These are phyloP conservation scores for Catalaphyllia jardinei DNA, from an alignment of 64 coral and sea anemone species.

Conservation along the genomic window DNA sequence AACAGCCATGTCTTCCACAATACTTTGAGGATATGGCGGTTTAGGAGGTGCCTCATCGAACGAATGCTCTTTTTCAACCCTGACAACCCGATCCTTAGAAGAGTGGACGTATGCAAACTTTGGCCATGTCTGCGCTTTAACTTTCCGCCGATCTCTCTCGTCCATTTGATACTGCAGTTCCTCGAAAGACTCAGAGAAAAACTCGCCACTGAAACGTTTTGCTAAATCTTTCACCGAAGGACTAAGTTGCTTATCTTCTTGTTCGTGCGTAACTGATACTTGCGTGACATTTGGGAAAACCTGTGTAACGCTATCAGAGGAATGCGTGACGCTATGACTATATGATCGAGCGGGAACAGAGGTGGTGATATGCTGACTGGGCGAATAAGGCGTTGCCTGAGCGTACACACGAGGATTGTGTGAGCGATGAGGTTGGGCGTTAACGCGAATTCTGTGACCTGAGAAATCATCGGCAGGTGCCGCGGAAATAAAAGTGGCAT, in stretches of 20 bases:
- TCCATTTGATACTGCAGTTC: constrained; percentile 33
- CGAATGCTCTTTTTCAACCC: background rate
- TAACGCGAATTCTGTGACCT: constrained; percentile 21
- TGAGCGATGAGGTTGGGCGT: constrained; percentile 27
- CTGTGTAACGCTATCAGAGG: background rate
- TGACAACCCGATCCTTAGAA: background rate
- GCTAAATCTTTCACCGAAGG: constrained; percentile 79
- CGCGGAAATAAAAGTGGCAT: background rate
- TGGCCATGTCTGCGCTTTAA: constrained; percentile 82
- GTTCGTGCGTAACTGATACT: constrained; percentile 5
- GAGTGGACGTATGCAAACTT: constrained; percentile 56
- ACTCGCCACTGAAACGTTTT: constrained; percentile 55
- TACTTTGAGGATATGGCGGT: constrained; percentile 36
- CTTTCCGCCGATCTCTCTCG: constrained; percentile 59
- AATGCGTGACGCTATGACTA: constrained; percentile 17
- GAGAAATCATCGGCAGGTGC: constrained; percentile 1
- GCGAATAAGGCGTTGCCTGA: constrained; percentile 20
- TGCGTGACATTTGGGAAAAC: constrained; percentile 12
- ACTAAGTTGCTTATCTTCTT: background rate
- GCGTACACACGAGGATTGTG: constrained; percentile 22
- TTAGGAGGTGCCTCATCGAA: constrained; percentile 18
- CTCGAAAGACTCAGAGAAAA: constrained; percentile 6
- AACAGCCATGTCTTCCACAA: constrained; percentile 32
- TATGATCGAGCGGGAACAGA: background rate
- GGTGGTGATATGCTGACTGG: constrained; percentile 2